A percentile compares a stretch with the other conserved stretches of the same genome.
phyloP scores from a whole-genome alignment of 2,888 invertebrate genomes.

The Seira musarum region DNA sequence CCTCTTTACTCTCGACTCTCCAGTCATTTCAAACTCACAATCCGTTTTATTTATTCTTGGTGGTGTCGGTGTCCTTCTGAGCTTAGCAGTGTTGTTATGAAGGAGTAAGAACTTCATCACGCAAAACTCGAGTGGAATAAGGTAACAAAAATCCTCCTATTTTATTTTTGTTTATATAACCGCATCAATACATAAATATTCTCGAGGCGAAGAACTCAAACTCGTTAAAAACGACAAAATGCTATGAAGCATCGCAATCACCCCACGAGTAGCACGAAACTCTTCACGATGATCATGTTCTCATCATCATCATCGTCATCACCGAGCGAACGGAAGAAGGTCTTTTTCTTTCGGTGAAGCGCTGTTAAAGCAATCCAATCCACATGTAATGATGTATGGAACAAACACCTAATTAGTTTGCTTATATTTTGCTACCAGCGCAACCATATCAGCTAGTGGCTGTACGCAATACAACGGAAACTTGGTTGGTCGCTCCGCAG shows the following conservation, averaged over 20 bases:
- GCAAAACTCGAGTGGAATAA: not conserved
- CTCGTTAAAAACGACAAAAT: too few relatives aligned
- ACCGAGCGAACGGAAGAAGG: not conserved
- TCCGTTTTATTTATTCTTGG: constrained; percentile 7
- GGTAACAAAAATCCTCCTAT: not conserved
- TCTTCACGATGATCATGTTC: too few relatives aligned
- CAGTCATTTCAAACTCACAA: constrained; percentile 2
- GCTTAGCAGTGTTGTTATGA: not conserved
- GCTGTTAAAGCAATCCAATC: not conserved
- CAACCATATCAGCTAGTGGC: not conserved
- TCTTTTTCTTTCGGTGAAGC: not conserved
- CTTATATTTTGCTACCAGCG: not conserved
- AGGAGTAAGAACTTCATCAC: not conserved
- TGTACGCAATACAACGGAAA: not conserved
- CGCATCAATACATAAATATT: not conserved
- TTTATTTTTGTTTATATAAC: constrained; percentile 7
- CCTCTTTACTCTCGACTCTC: not conserved
- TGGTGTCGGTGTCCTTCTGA: not conserved
- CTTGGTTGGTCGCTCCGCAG: not conserved
- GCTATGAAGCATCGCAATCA: too few relatives aligned
- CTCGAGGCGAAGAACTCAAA: not conserved
- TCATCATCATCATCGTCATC: not conserved
- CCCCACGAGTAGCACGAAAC: too few relatives aligned
- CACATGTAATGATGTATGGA: not conserved
- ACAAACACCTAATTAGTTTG: not conserved